Evolutionary conservation across 1,140 invertebrate genomes (phyloP).

Genomic region (Rhagoletis zephyria): DNA sequence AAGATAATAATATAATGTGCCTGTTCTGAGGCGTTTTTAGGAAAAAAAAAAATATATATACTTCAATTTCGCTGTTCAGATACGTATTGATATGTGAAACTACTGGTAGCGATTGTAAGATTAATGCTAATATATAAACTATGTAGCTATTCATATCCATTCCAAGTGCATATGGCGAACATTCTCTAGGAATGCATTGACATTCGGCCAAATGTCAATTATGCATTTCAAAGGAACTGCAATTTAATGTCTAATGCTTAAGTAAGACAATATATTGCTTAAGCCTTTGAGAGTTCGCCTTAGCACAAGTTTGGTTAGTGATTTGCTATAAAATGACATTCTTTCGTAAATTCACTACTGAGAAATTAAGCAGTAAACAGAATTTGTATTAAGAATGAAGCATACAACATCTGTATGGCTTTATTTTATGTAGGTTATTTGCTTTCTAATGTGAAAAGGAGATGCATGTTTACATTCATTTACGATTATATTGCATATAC

Average conservation of each 20-base stretch:
- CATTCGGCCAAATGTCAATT: conserved; percentile 29
- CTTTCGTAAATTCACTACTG: background rate
- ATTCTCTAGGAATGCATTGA: background rate
- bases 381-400: background rate
- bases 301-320: background rate
- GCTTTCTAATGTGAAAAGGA: background rate
- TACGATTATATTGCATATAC: background rate
- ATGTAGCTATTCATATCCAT: background rate
- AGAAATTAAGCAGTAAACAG: background rate
- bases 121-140: background rate
- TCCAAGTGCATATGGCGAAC: background rate
- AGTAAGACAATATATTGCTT: conserved; percentile 20
- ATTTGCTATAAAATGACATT: background rate
- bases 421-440: background rate
- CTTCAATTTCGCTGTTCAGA: background rate
- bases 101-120: background rate
- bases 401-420: background rate
- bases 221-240: conserved; percentile 9
- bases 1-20: background rate
- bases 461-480: conserved; percentile 1
- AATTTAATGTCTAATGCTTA: background rate
- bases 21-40: background rate
- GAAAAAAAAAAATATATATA: background rate
- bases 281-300: background rate
- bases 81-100: conserved; percentile 30